phyloP scores from a whole-genome alignment of 2,888 invertebrate genomes.

The Hymenopus coronatus region DNA sequence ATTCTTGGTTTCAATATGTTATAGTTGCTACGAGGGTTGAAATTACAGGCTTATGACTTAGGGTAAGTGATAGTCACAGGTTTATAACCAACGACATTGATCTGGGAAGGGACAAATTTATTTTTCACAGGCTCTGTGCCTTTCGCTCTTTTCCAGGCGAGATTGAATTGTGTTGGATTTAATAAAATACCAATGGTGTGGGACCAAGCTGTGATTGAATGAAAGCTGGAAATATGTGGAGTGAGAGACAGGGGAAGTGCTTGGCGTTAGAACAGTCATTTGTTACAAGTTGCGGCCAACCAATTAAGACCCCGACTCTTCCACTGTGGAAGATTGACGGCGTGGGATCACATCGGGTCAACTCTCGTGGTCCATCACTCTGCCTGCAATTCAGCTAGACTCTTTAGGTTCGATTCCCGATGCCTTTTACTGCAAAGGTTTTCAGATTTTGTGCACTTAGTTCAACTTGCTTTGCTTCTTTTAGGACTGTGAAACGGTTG shows the following conservation, averaged over 20 bases:
- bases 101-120: neutral
- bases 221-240: neutral
- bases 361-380: neutral
- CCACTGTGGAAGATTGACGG: neutral
- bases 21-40: neutral
- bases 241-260: neutral
- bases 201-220: neutral
- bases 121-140: neutral
- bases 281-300: neutral
- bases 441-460: neutral
- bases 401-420: neutral
- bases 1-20: neutral
- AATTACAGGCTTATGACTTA: neutral
- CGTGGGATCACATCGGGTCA: neutral
- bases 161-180: neutral
- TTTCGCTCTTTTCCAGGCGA: neutral
- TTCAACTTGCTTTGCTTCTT: neutral
- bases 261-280: conserved; percentile 5
- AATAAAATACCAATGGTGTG: neutral
- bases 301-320: neutral
- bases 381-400: neutral
- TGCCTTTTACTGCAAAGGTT: neutral
- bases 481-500: too few species aligned
- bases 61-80: neutral
- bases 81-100: neutral